Percentiles rank a stretch among this genome's conserved stretches.
phyloP scores from a whole-genome alignment of 2,888 invertebrate species.

The Heliconius cydno region DNA sequence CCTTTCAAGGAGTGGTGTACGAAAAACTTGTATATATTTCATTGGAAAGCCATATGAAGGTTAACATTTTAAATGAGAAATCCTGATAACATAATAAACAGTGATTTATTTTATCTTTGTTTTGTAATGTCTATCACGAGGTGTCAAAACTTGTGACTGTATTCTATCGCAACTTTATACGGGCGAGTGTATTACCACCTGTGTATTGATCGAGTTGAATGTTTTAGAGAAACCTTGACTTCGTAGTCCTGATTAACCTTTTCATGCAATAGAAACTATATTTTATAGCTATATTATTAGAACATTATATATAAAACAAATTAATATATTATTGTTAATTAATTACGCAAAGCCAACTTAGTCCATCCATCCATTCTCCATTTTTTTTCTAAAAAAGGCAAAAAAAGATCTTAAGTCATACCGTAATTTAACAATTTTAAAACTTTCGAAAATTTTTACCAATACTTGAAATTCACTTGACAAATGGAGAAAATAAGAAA shows the following conservation, averaged over 20 bases:
- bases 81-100: neutral
- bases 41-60: too few species aligned
- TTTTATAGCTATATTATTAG: neutral
- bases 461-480: too few species aligned
- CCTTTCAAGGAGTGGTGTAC: neutral
- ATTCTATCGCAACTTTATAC: neutral
- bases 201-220: neutral
- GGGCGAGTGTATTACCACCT: neutral
- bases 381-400: too few species aligned
- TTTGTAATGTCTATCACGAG: neutral
- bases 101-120: neutral
- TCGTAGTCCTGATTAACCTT: slow-evolving; percentile 13
- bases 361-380: too few species aligned
- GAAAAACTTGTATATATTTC: neutral
- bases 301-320: neutral
- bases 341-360: too few species aligned
- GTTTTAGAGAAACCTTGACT: slow-evolving; percentile 30
- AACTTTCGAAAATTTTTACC: too few species aligned
- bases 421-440: too few species aligned
- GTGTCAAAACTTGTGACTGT: neutral
- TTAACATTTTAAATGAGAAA: neutral
- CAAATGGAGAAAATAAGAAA: too few species aligned
- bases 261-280: neutral
- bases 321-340: neutral
- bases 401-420: too few species aligned